phyloP scores from a whole-genome alignment of 2,113 vertebrate genomes.

The Martes martes region DNA sequence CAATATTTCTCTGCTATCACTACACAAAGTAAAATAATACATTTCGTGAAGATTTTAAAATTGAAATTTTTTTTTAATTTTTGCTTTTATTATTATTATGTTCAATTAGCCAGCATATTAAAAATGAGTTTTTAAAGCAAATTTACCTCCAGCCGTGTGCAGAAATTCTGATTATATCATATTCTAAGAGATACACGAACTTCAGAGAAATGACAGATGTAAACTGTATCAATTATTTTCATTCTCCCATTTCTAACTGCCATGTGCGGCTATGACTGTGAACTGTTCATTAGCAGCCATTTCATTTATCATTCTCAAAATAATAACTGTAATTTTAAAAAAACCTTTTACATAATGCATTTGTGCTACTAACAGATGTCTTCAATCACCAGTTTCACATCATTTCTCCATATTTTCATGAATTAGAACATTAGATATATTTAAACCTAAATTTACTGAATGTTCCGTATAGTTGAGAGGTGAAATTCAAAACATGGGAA shows the following conservation, averaged over 20 bases:
- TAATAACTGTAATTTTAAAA: conserved; percentile 62
- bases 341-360: conserved; percentile 65
- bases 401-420: conserved; percentile 60
- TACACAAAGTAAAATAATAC: conserved; percentile 34
- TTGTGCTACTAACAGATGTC: conserved; percentile 73
- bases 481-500: conserved; percentile 51
- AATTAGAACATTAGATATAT: conserved; percentile 58
- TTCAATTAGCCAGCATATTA: not conserved
- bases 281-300: conserved; percentile 57
- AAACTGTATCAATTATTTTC: not conserved
- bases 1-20: conserved; percentile 16
- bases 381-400: conserved; percentile 72
- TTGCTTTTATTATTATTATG: too few species aligned
- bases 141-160: not conserved
- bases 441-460: conserved; percentile 69
- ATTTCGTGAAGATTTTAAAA: not conserved
- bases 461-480: conserved; percentile 36
- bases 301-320: conserved; percentile 70
- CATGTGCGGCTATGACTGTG: conserved; percentile 58
- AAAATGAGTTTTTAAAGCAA: conserved; percentile 29
- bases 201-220: conserved; percentile 17
- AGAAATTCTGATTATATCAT: conserved; percentile 46
- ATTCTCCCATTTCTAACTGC: conserved; percentile 74
- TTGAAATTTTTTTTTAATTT: not conserved
- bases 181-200: not conserved